phyloP scores from a whole-genome alignment of 1,140 invertebrate species.

The Caerostris extrusa region DNA sequence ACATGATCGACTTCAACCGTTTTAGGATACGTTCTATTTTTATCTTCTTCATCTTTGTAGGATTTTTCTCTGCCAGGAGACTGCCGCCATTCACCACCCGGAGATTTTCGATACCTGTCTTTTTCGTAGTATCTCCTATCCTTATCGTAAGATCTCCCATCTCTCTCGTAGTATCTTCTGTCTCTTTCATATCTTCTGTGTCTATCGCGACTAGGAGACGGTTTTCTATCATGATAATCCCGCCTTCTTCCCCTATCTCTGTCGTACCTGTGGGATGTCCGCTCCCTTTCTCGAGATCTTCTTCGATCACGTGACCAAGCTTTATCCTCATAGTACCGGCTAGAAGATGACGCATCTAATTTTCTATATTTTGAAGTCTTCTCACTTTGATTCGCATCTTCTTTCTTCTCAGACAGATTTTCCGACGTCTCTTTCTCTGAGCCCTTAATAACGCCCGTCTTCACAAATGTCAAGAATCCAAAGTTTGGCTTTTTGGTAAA shows the following conservation, averaged over 20 bases:
- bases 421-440: slow-evolving; percentile 37
- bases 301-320: neutral
- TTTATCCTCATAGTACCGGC: neutral
- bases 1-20: neutral
- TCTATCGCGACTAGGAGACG: neutral
- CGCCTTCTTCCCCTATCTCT: neutral
- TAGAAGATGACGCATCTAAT: neutral
- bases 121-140: neutral
- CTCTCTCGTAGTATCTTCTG: slow-evolving; percentile 11
- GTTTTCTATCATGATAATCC: slow-evolving; percentile 6
- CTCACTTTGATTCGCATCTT: neutral
- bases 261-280: neutral
- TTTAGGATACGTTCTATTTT: neutral
- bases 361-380: neutral
- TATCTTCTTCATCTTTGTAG: neutral
- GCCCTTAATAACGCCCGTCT: slow-evolving; percentile 54
- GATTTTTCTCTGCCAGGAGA: slow-evolving; percentile 16
- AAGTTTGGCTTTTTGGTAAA: slow-evolving; percentile 75
- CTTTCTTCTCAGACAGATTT: neutral
- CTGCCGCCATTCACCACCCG: neutral
- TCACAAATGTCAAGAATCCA: slow-evolving; percentile 76
- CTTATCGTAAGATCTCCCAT: neutral
- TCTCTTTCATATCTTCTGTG: neutral
- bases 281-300: neutral
- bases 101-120: neutral